phyloP scores from a whole-genome alignment of 2,797 vertebrate species.

The Galaxias olidus region DNA sequence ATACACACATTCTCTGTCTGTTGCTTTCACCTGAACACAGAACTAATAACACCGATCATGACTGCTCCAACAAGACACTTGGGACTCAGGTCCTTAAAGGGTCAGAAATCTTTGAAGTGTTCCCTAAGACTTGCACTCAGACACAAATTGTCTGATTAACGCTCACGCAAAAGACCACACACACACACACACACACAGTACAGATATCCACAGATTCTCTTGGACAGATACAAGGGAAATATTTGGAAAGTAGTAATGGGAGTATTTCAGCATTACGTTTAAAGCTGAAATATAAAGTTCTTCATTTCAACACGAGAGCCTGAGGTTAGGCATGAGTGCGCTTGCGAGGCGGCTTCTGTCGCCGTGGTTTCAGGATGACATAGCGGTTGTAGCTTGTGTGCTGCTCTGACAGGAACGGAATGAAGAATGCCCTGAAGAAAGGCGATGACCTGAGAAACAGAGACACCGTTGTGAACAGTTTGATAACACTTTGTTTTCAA shows the following conservation, averaged over 20 bases:
- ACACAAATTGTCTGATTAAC: slow-evolving; percentile 12
- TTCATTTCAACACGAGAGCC: background rate
- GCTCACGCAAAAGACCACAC: slow-evolving; percentile 32
- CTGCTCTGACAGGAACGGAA: slow-evolving; percentile 89
- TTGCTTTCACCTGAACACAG: slow-evolving; percentile 21
- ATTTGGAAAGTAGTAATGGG: slow-evolving; percentile 1
- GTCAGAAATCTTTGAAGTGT: slow-evolving; percentile 41
- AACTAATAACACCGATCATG: slow-evolving; percentile 8
- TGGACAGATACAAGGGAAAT: background rate
- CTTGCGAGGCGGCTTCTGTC: slow-evolving; percentile 80
- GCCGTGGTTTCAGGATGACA: slow-evolving; percentile 87
- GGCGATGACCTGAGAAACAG: slow-evolving; percentile 82
- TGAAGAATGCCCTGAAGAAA: slow-evolving; percentile 88
- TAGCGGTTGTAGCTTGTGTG: slow-evolving; percentile 89
- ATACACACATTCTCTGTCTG: slow-evolving; percentile 12
- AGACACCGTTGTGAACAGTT: background rate
- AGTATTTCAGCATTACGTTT: background rate
- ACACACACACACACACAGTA: slow-evolving; percentile 30
- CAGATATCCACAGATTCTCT: background rate
- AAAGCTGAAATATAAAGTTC: background rate
- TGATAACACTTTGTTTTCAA: too few relatives aligned
- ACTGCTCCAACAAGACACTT: slow-evolving; percentile 1
- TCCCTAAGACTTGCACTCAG: slow-evolving; percentile 22
- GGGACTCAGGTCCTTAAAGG: slow-evolving; percentile 54
- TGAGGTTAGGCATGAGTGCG: slow-evolving; percentile 62